Conservation (phyloP, 2,888 invertebrate species). For the Ophion slaviceki region DNA sequence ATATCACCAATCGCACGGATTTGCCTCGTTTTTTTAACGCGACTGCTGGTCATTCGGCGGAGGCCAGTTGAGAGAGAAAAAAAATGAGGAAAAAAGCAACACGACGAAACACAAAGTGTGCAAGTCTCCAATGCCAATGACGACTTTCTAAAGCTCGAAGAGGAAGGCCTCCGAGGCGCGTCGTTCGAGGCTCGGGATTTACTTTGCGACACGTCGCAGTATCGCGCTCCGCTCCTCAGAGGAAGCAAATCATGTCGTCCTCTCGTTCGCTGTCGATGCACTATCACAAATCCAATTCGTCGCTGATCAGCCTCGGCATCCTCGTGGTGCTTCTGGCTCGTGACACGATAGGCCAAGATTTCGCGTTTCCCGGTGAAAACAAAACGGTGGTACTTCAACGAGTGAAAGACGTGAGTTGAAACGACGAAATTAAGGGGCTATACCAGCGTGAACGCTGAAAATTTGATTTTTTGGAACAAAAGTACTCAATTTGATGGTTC, state of each 20-base stretch:
- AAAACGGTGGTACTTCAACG: neutral
- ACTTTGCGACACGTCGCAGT: slow-evolving; percentile 42
- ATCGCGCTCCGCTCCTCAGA: slow-evolving; percentile 27
- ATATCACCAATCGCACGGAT: neutral
- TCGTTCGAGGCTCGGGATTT: neutral
- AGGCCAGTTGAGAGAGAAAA: neutral
- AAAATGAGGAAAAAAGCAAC: neutral
- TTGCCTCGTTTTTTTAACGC: neutral
- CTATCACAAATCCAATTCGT: slow-evolving; percentile 2
- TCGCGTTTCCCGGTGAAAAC: slow-evolving; percentile 56
- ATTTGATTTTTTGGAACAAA: too few species aligned
- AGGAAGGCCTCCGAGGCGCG: slow-evolving; percentile 13
- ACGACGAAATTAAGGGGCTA: neutral
- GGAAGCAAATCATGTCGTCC: slow-evolving; percentile 40
- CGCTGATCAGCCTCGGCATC: neutral
- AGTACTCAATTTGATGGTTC: too few species aligned
- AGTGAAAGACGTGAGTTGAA: slow-evolving; percentile 41
- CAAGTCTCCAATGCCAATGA: slow-evolving; percentile 38
- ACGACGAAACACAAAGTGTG: neutral
- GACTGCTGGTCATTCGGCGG: neutral
- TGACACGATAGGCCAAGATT: slow-evolving; percentile 59
- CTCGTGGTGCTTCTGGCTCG: slow-evolving; percentile 32
- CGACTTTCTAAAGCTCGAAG: slow-evolving; percentile 66
- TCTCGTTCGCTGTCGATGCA: slow-evolving; percentile 7
- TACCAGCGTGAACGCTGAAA: too few species aligned